These are phyloP conservation scores for Tinea semifulvella DNA, from an alignment of 2,888 invertebrate species.

Conservation along the genomic window DNA sequence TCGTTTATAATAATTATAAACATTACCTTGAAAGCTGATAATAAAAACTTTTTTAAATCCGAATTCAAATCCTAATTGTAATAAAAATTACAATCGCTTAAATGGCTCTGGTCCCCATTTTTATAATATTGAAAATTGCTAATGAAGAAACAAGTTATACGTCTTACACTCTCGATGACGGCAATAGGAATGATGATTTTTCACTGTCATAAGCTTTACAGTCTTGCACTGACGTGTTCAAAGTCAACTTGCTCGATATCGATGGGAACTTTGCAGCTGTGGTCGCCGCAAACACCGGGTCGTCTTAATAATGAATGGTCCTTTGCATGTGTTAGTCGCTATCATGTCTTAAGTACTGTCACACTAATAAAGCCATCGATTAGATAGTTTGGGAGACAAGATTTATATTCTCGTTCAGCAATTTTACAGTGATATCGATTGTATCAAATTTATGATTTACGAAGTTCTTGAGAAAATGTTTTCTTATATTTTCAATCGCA, in stretches of 20 bases:
- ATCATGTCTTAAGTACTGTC: conserved; percentile 3
- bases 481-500: too few relatives aligned
- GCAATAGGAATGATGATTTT: conserved; percentile 13
- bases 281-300: conserved; percentile 29
- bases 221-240: conserved; percentile 42
- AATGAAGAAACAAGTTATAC: background rate
- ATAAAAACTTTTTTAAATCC: background rate
- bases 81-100: background rate
- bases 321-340: conserved; percentile 23
- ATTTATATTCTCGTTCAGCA: too few relatives aligned
- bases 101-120: conserved; percentile 9
- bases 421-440: too few relatives aligned
- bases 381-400: conserved; percentile 15
- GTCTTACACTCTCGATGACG: background rate
- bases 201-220: conserved; percentile 9
- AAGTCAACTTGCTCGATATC: conserved; percentile 33
- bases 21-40: background rate
- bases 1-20: background rate
- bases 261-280: conserved; percentile 40
- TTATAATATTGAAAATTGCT: background rate
- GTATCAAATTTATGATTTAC: too few relatives aligned
- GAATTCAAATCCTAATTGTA: background rate
- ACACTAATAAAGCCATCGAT: conserved; percentile 26
- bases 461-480: too few relatives aligned
- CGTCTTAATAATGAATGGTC: conserved; percentile 42